Evolutionary conservation across 2,797 vertebrate species (phyloP), one percentile per base, ranked within the genome.

Genomic region (Tadarida brasiliensis): DNA sequence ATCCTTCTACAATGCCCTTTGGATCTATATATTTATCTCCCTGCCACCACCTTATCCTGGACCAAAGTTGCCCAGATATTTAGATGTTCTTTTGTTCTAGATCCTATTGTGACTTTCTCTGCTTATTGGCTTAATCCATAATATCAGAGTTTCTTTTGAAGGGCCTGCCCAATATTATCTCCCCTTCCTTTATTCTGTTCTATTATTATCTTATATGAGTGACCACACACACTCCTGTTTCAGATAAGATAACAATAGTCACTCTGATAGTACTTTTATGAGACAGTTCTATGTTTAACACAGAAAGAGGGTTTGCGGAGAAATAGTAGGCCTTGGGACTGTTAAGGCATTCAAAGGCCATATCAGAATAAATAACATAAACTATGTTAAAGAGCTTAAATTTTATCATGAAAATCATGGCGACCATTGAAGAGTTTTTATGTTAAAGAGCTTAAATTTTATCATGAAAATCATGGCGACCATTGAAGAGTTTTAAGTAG

Each of bases 261-360:
- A 47, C 14, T 82, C 49, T n/a, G 51, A 65, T 0, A 68, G 22
- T 26, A 83, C 30, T 88, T 91, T 65, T 70, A 33, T 49, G 65
- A 77, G 39, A 44, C 8, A 56, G 19, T 59, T 76, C 49, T 87
- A 7, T 59, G 19, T 77, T 94, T 51, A 35, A 39, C 5, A 10
- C n/a, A 39, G 70, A 84, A 90, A 87, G 17, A 35, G 17, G 2
- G 4, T 88, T 96, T 87, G 44, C 22, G 67, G 33, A 81, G 26
- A 93, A 88, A 94, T 30, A 16, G 33, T 15, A 91, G 82, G 30
- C 16, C 10, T 24, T n/a, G 35, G 86, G 5, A 6, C n/a, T 47
- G 3, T 67, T 68, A 70, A 76, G 11, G 7, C 17, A 17, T 33
- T 11, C 14, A 28, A 80, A 90, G 54, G 5, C 17, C 3, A 6